Base-by-base conservation (phyloP, 2,797 vertebrate species). In the Tachyglossus aculeatus region DNA sequence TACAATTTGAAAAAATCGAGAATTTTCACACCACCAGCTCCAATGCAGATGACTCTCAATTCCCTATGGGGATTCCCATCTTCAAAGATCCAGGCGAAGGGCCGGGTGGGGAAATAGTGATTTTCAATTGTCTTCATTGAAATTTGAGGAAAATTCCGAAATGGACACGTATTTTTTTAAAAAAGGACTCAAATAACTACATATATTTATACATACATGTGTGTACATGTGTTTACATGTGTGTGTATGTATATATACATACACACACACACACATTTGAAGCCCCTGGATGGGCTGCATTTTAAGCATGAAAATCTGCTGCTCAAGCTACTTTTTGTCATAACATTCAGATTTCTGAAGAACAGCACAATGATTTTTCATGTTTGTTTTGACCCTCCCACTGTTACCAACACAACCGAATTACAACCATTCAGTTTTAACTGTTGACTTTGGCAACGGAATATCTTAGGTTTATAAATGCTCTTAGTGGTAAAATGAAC, bases 371-470 rank as follows among this genome's bases (percentile, higher is more conserved):
- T 33, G 37, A 76, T 71, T 75, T 84, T 84, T 83, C 22, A 3
- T 75, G 71, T 79, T 87, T 82, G 71, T 82, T 90, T 89, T 85
- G 76, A 73, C 75, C 68, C 39, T 59, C 47, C 38, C 39, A 13
- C 47, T 77, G 68, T 81, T 88, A 86, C 77, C 76, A 89, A 81
- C 59, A 78, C 66, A 86, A 77, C 82, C 86, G 70, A 79, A 71
- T 74, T 67, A 68, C 3, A 5, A 82, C 72, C 73, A 78, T 82
- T 85, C 74, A 83, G 71, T 86, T 89, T 87, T 86, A 79, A 75
- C 70, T 87, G 81, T 77, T 85, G 74, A 36, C 86, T 84, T 89
- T 89, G 84, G 84, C 83, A 75, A 22, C 38, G 44, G 43, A 78
- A 41, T 34, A 50, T 67, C 33, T 24, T 63, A 78, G 57, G 72